A percentile compares a stretch with the other conserved stretches of the same genome.
Conservation (phyloP, 2,888 invertebrate species). For the Therioaphis trifolii region DNA sequence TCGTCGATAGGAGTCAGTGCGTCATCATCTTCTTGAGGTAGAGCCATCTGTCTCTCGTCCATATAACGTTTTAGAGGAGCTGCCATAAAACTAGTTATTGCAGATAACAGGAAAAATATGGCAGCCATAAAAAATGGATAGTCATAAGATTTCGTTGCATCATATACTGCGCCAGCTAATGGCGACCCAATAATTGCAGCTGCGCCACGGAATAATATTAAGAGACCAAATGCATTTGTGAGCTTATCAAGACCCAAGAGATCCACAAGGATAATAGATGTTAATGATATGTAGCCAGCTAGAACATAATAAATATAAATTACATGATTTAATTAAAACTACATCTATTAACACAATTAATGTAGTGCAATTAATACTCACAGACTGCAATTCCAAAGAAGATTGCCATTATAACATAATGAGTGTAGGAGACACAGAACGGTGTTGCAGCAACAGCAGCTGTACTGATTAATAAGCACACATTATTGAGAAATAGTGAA, state of each 20-base stretch:
- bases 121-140: slow-evolving; percentile 94
- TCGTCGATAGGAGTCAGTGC: slow-evolving; percentile 86
- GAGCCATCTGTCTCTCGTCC: slow-evolving; percentile 65
- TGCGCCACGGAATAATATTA: slow-evolving; percentile 94
- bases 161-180: slow-evolving; percentile 88
- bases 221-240: slow-evolving; percentile 95
- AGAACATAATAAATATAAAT: slow-evolving; percentile 65
- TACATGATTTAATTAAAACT: slow-evolving; percentile 2
- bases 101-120: slow-evolving; percentile 85
- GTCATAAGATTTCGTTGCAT: slow-evolving; percentile 80
- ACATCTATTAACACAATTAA: background rate
- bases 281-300: slow-evolving; percentile 97
- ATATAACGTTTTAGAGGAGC: slow-evolving; percentile 76
- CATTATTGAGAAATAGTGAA: slow-evolving; percentile 91
- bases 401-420: slow-evolving; percentile 83
- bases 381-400: slow-evolving; percentile 93
- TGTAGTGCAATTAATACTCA: slow-evolving; percentile 72
- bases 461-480: slow-evolving; percentile 90
- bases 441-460: slow-evolving; percentile 85
- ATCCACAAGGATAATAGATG: slow-evolving; percentile 97
- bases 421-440: slow-evolving; percentile 80
- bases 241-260: slow-evolving; percentile 93
- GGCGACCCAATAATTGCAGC: slow-evolving; percentile 90
- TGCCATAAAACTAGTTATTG: slow-evolving; percentile 85
- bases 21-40: slow-evolving; percentile 76